phyloP scores from a whole-genome alignment of 1,140 invertebrate species.

The Leptonema lineaticorne region DNA sequence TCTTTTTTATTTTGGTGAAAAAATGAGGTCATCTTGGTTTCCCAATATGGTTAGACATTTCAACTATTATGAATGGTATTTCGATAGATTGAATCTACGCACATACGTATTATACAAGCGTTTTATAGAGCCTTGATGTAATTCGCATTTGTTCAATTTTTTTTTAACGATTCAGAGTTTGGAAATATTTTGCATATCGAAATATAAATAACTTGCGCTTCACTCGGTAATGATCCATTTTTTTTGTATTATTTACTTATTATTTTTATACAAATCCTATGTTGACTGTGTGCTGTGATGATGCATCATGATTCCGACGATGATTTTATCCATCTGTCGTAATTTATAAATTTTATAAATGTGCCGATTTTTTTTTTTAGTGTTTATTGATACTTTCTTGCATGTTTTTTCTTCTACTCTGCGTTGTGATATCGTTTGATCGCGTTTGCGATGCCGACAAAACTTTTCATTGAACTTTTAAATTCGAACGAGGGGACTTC shows the following conservation, averaged over 20 bases:
- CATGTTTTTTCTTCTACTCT: too few relatives aligned
- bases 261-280: neutral
- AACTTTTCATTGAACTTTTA: slow-evolving; percentile 9
- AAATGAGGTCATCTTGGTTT: neutral
- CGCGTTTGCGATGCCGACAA: neutral
- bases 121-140: too few relatives aligned
- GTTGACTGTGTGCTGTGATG: neutral
- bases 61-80: neutral
- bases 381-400: too few relatives aligned
- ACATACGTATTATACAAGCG: too few relatives aligned
- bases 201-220: neutral
- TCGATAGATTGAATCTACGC: neutral
- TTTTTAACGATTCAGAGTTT: too few relatives aligned
- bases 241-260: neutral
- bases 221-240: neutral
- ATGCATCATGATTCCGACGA: neutral
- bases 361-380: too few relatives aligned
- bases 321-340: too few relatives aligned
- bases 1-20: neutral
- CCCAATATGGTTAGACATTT: neutral
- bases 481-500: neutral
- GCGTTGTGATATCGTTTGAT: too few relatives aligned
- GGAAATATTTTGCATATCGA: neutral
- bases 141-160: too few relatives aligned
- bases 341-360: too few relatives aligned